Base-by-base conservation (phyloP, 2,888 invertebrate genomes). In the Pseudoips prasinana region DNA sequence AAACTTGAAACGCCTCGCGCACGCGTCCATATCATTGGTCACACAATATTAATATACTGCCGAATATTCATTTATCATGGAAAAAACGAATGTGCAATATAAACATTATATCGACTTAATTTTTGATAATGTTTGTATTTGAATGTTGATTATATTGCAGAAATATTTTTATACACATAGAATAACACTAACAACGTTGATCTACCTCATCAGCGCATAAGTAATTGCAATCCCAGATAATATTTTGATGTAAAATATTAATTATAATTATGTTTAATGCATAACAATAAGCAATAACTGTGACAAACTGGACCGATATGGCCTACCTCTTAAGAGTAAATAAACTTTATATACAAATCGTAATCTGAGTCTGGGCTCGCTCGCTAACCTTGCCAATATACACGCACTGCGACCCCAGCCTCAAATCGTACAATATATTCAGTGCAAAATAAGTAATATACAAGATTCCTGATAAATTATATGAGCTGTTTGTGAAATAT, bases 91-190 rank as follows among this genome's bases (percentile, higher is more conserved):
- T 71, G 80, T 83, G 83, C 83, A 85, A 81, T 85, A 81, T 77
- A 59, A 75, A 78, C 79, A 80, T 76, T 70, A 61, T 69, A 74
- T 73, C 70, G 67, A 81, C 64, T 73, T 79, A 77, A 77, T 84
- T 84, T 66, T 84, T 84, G 80, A 84, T 86, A 82, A 78, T 83
- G 78, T 83, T 86, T 82, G 81, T 86, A 86, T 85, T 85, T 86
- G 60, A 82, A 81, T 84, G 87, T 88, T 86, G 68, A 82, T 79
- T 85, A 84, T 86, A 86, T 83, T 80, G 73, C 86, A 84, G 73
- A 87, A 86, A 77, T 88, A 88, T 88, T 88, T 88, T 88, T 88
- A 88, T 87, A 88, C 78, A 81, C 66, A 77, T 78, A 78, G 72
- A 74, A 68, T 76, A 58, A 78, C 79, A 78, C 59, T 71, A 61